Evolutionary conservation across 2,888 invertebrate species (phyloP), one percentile per base, ranked within the genome.

Genomic region (Suillia variegata): DNA sequence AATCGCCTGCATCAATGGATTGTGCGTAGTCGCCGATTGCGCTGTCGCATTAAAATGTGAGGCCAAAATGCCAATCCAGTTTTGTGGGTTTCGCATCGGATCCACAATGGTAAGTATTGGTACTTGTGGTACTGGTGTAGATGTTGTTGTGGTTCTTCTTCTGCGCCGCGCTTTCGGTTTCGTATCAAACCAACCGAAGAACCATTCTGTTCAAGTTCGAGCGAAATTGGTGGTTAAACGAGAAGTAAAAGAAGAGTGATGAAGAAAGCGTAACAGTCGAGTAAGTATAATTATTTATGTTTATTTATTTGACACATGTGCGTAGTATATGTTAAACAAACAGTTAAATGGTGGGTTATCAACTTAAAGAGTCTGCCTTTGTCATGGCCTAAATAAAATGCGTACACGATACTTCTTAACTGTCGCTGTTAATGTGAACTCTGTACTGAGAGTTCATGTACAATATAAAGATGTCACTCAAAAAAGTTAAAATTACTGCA

Each of bases 151-250:
- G 12, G 76, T 73, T n/a, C 70, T 69, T 42, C 67, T 65, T 20
- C 72, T 67, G 1, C 72, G 74, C 31, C 70, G 64, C 13, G 65
- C 67, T 62, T 77, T 76, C 1, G 73, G 66, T 18, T 67, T 68
- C 2, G 66, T 74, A 24, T 80, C 78, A 67, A 85, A 85, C 85
- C 86, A 86, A 59, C 80, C 77, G 42, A 77, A 80, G 64, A 86
- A 84, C 86, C 86, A 87, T 68, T 76, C 80, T 80, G 26, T 4
- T 8, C 20, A 48, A 24, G n/a, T n/a, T n/a, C n/a, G n/a, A n/a
- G n/a, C 3, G 17, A 26, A 22, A 21, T 38, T 4, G 20, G 21
- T n/a, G 10, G 47, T 24, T 20, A 34, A 56, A 55, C 15, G 21
- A 18, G 15, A 18, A 24, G 31, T 47, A 3, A 45, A 24, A 42